Evolutionary conservation across 2,888 invertebrate species (phyloP), one percentile per base, ranked within the genome.

Genomic region (Dexiosoma caninum): DNA sequence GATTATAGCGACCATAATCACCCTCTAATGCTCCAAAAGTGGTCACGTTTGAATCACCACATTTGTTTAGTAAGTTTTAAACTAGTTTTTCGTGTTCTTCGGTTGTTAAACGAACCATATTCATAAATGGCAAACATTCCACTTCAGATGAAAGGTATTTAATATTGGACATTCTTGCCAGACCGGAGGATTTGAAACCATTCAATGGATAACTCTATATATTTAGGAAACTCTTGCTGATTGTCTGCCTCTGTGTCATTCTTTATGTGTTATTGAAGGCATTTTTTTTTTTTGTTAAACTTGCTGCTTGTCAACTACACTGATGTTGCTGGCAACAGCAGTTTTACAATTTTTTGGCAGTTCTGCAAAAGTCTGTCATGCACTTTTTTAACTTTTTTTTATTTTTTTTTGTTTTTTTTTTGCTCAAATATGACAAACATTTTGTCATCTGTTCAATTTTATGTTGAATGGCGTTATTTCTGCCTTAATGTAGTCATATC

Each of bases 391-490:
- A n/a, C n/a, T n/a, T n/a, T n/a, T n/a, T n/a, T n/a, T 67, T 67
- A 32, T 9, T 19, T 30, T 8, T 10, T 8, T 27, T 53, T 23
- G n/a, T 32, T 42, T 51, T 42, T 19, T 44, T 60, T 69, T 40
- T 49, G 40, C 51, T 37, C 27, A 49, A 49, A 32, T 59, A 51
- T 59, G 59, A 70, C 62, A 70, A 77, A 70, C 49, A 77, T 55
- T 70, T 70, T 78, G 77, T 78, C 71, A 71, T 64, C 57, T 78
- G 49, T 70, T 62, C 64, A 70, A 59, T 71, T 71, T 64, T 7
- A 53, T 53, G 16, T 27, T 27, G 23, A 53, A n/a, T 27, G 37
- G 16, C n/a, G n/a, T 53, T 51, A 6, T 37, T 40, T 53, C 27
- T 27, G n/a, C 21, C 9, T 23, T 1, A 3, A 37, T 27, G 49